Evolutionary conservation across 2,888 invertebrate species (phyloP).

Genomic region (Nemotelus pantherinus): DNA sequence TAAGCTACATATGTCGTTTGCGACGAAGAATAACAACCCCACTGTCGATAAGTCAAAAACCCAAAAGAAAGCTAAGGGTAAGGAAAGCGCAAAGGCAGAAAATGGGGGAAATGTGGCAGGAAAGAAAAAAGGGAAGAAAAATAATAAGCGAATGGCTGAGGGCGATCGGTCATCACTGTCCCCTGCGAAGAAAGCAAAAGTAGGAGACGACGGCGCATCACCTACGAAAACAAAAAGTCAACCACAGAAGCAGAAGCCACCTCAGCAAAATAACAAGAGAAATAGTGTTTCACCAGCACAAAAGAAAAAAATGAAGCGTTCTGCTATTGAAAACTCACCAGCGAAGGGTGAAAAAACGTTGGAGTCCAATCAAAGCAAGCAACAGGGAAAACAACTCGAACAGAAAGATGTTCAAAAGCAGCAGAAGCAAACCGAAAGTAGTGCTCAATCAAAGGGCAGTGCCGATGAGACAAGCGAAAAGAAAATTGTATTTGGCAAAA

Average conservation of each 20-base stretch:
- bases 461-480: neutral
- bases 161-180: neutral
- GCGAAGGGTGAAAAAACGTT: neutral
- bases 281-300: too few species aligned
- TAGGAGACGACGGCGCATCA: neutral
- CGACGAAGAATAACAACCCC: neutral
- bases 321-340: neutral
- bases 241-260: too few species aligned
- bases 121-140: neutral
- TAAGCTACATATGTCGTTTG: slow-evolving; percentile 17
- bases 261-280: too few species aligned
- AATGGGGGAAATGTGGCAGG: neutral
- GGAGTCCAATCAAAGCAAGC: neutral
- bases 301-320: neutral
- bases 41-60: neutral
- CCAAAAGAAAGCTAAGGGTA: neutral
- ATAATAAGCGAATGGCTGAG: neutral
- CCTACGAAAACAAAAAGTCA: too few species aligned
- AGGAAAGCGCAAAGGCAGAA: neutral
- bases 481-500: neutral
- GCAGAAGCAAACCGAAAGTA: neutral
- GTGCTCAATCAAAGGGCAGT: neutral
- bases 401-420: neutral
- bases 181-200: neutral
- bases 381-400: neutral